These are phyloP conservation scores for Tetanocera ferruginea DNA, from an alignment of 2,888 invertebrate species.

Conservation along the genomic window DNA sequence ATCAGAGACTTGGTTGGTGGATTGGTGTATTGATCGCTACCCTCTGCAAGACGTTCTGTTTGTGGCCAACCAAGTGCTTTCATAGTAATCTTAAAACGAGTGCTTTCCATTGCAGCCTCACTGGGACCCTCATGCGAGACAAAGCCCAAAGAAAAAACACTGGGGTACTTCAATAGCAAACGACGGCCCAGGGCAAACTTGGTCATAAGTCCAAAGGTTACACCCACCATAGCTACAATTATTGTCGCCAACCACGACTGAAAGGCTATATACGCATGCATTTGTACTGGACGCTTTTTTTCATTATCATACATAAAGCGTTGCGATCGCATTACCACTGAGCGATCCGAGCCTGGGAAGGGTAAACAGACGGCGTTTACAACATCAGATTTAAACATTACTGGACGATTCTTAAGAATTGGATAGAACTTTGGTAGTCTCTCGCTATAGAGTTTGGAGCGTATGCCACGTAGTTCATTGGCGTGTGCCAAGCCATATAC, in stretches of 20 bases:
- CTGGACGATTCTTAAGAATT: conserved; percentile 72
- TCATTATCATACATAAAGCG: conserved; percentile 78
- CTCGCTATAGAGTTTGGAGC: conserved; percentile 78
- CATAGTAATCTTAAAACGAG: conserved; percentile 78
- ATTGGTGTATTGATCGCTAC: conserved; percentile 70
- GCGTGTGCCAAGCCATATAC: conserved; percentile 81
- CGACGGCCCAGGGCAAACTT: conserved; percentile 76
- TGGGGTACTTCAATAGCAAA: conserved; percentile 78
- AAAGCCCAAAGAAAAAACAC: conserved; percentile 79
- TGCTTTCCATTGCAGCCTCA: conserved; percentile 74
- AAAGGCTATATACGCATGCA: conserved; percentile 80
- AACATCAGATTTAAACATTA: conserved; percentile 72
- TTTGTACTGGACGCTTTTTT: conserved; percentile 82
- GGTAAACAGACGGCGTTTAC: conserved; percentile 77
- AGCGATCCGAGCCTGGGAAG: conserved; percentile 87
- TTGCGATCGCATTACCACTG: conserved; percentile 87
- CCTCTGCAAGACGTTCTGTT: conserved; percentile 73
- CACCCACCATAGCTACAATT: conserved; percentile 72
- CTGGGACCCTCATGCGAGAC: conserved; percentile 78
- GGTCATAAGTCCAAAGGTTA: conserved; percentile 75
- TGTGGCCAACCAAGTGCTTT: conserved; percentile 84
- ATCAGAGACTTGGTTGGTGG: conserved; percentile 77
- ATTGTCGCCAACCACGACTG: conserved; percentile 73
- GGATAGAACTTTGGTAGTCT: conserved; percentile 77
- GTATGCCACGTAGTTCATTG: conserved; percentile 76